Percentiles rank a stretch among this genome's conserved stretches.
phyloP scores from a whole-genome alignment of 2,113 vertebrate species.

The Madoqua kirkii region DNA sequence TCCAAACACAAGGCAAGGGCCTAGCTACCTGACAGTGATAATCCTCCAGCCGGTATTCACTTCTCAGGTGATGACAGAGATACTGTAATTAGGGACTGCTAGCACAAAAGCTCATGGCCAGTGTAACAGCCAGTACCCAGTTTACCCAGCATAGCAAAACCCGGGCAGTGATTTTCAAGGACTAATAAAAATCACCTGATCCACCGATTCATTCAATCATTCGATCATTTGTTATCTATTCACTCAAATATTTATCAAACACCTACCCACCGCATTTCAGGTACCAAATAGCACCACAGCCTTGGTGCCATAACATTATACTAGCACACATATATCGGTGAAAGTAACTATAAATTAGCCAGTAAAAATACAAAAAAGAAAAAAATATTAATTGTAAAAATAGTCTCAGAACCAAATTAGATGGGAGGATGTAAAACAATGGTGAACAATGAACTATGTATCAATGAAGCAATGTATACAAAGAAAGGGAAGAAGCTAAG shows the following conservation, averaged over 20 bases:
- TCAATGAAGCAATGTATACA: neutral
- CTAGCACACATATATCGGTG: neutral
- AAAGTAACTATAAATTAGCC: neutral
- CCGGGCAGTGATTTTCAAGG: conserved; percentile 42
- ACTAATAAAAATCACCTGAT: conserved; percentile 31
- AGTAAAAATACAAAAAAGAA: neutral
- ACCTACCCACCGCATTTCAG: neutral
- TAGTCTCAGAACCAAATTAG: neutral
- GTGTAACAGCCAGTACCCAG: conserved; percentile 26
- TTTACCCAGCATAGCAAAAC: conserved; percentile 24
- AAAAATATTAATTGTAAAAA: conserved; percentile 29
- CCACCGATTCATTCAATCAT: neutral
- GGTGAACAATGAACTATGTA: neutral
- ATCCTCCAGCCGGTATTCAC: conserved; percentile 67
- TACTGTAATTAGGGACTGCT: conserved; percentile 62
- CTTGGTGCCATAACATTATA: neutral
- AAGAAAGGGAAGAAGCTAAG: neutral
- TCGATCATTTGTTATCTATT: neutral
- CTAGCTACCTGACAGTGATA: conserved; percentile 63
- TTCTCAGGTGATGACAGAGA: conserved; percentile 69
- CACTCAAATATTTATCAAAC: neutral
- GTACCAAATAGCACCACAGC: neutral
- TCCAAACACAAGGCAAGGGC: conserved; percentile 66
- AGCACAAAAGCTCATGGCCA: conserved; percentile 68
- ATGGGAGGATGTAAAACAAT: neutral